Evolutionary conservation across 2,113 vertebrate genomes (phyloP).

Genomic region (Riparia riparia): DNA sequence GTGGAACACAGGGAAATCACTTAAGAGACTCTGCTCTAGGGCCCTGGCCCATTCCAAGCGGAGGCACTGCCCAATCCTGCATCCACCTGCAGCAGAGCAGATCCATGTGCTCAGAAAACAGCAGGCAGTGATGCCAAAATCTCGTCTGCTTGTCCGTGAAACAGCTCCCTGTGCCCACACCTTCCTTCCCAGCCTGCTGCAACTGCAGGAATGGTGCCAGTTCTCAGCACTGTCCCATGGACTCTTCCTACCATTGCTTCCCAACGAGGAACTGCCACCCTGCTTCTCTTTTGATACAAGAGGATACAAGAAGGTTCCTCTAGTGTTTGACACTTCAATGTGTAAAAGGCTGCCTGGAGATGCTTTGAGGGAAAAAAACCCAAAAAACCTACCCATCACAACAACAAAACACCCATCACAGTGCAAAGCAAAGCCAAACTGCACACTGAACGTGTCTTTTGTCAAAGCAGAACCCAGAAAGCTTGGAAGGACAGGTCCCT

Average conservation of each 20-base stretch:
- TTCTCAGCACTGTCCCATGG: neutral
- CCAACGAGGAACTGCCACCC: neutral
- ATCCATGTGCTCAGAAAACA: accelerated
- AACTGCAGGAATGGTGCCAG: neutral
- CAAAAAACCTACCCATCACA: neutral
- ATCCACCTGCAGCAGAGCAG: neutral
- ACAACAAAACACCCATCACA: neutral
- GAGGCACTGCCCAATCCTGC: neutral
- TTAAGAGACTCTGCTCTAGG: neutral
- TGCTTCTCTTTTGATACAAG: neutral
- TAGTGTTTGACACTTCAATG: neutral
- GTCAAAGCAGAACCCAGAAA: neutral
- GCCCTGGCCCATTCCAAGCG: neutral
- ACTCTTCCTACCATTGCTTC: neutral
- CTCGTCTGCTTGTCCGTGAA: neutral
- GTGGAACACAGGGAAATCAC: neutral
- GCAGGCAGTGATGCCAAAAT: neutral
- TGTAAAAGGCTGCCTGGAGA: neutral
- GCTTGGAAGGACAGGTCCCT: neutral
- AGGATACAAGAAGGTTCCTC: neutral
- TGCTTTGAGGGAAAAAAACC: neutral
- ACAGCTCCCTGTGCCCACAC: neutral
- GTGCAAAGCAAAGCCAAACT: neutral
- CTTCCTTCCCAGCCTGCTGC: neutral
- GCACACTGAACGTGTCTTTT: neutral